Base-by-base conservation (phyloP, 2,797 vertebrate genomes). In the Acanthurus leucopareius region DNA sequence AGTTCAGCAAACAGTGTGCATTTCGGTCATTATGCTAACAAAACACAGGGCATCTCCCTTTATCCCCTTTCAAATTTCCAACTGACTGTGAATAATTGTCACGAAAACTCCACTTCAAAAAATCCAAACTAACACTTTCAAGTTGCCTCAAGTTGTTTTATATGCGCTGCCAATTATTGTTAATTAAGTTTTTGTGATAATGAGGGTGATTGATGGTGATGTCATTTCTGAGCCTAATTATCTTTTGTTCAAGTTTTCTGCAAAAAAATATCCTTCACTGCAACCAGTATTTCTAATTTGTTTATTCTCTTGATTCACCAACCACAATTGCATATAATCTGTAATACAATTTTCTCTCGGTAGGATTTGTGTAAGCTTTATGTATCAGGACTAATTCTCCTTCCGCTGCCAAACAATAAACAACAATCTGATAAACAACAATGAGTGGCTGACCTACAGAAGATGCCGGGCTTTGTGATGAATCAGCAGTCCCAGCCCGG, bases 401-500 rank as follows among this genome's bases (percentile, higher is more conserved):
- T 32, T 60, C 63, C 66, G 25, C 28, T 73, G 69, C 3, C n/a
- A n/a, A n/a, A n/a, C n/a, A n/a, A n/a, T n/a, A n/a, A n/a, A n/a
- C n/a, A n/a, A n/a, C 13, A 51, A 62, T 69, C 59, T 58, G 80
- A 74, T 63, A 19, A 73, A 69, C 66, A 83, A 79, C 52, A 82
- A 79, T 61, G 65, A 73, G 86, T 58, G 70, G 60, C 61, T 82
- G 80, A 94, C 92, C 91, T 88, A 89, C 88, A 88, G 90, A 89
- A 93, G 95, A 94, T 94, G 92, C 88, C 79, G 89, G 79, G 91
- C 92, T 92, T 94, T 90, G 92, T 95, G 94, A 95, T 90, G 94
- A 96, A 93, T 94, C 93, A 94, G 95, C 95, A 94, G 91, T 92
- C 94, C 89, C 87, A 90, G 93, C 91, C 94, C 52, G 91, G 90